Conservation (phyloP, 2,888 invertebrate genomes). For the Carcina quercana region DNA sequence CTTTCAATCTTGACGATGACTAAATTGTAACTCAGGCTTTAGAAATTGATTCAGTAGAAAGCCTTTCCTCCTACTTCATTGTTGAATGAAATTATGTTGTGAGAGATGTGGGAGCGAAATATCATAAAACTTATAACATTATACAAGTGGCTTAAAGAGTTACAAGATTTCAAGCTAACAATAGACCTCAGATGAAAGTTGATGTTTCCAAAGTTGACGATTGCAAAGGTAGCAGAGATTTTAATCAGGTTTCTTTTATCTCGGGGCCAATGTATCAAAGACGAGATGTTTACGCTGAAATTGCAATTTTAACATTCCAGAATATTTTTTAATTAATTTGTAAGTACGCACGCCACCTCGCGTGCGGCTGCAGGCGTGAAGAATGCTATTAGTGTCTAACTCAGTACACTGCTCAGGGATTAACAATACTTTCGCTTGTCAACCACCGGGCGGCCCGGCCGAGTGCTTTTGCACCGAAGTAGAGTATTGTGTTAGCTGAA, state of each 20-base stretch:
- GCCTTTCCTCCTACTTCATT: too few species aligned
- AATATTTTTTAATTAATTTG: conserved; percentile 27
- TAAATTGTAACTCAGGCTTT: too few species aligned
- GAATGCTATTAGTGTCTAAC: conserved; percentile 37
- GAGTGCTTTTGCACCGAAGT: conserved; percentile 25
- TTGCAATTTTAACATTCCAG: conserved; percentile 25
- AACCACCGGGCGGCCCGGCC: conserved; percentile 22
- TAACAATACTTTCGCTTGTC: conserved; percentile 46
- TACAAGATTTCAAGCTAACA: too few species aligned
- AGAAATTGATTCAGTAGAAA: too few species aligned
- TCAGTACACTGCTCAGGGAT: conserved; percentile 29
- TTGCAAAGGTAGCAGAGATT: too few species aligned
- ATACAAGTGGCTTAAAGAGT: too few species aligned
- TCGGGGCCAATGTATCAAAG: conserved; percentile 3
- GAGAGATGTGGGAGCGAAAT: too few species aligned
- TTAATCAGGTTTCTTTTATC: too few species aligned
- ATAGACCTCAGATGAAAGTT: too few species aligned
- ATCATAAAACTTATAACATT: too few species aligned
- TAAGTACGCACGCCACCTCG: conserved; percentile 39
- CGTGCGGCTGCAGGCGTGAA: conserved; percentile 44
- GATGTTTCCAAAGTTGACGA: too few species aligned
- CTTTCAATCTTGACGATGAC: conserved; percentile 23
- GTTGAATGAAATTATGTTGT: too few species aligned
- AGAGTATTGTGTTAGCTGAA: conserved; percentile 21
- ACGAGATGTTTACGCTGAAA: conserved; percentile 10